These are phyloP conservation scores for Typhlomys cinereus DNA, from an alignment of 2,113 vertebrate genomes.

Conservation along the genomic window DNA sequence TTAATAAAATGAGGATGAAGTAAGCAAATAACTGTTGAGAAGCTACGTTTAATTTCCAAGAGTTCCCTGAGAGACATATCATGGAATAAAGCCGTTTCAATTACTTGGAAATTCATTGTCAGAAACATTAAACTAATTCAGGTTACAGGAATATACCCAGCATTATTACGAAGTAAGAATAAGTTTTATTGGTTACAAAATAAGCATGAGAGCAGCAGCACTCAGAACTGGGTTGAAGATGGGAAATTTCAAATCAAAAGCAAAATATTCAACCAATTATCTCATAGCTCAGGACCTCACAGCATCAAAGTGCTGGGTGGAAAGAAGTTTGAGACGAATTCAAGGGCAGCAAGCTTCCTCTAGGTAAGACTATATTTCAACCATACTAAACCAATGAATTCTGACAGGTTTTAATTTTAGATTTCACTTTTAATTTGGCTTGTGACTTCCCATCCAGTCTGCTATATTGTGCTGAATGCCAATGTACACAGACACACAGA, in stretches of 20 bases:
- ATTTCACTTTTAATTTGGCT: slow-evolving; percentile 53
- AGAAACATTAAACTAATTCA: slow-evolving; percentile 73
- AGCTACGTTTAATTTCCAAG: slow-evolving; percentile 79
- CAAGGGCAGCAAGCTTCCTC: neutral
- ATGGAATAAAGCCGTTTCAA: slow-evolving; percentile 71
- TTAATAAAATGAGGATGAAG: slow-evolving; percentile 74
- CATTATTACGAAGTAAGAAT: slow-evolving; percentile 51
- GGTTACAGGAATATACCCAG: slow-evolving; percentile 58
- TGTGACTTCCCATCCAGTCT: neutral
- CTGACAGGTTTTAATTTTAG: slow-evolving; percentile 19
- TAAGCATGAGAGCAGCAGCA: slow-evolving; percentile 38
- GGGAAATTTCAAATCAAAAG: slow-evolving; percentile 23
- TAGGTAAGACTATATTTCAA: neutral
- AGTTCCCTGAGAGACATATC: slow-evolving; percentile 75
- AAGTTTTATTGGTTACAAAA: slow-evolving; percentile 74
- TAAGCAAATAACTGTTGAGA: slow-evolving; percentile 74
- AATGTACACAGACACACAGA: too few relatives aligned
- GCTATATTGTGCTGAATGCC: neutral
- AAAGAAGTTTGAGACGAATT: neutral
- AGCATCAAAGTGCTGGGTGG: neutral
- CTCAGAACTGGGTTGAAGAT: neutral
- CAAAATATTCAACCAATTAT: slow-evolving; percentile 37
- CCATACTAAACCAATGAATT: neutral
- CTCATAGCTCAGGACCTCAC: neutral
- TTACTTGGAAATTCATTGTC: slow-evolving; percentile 76